phyloP scores from a whole-genome alignment of 2,888 invertebrate species.

The Protonemura montana region DNA sequence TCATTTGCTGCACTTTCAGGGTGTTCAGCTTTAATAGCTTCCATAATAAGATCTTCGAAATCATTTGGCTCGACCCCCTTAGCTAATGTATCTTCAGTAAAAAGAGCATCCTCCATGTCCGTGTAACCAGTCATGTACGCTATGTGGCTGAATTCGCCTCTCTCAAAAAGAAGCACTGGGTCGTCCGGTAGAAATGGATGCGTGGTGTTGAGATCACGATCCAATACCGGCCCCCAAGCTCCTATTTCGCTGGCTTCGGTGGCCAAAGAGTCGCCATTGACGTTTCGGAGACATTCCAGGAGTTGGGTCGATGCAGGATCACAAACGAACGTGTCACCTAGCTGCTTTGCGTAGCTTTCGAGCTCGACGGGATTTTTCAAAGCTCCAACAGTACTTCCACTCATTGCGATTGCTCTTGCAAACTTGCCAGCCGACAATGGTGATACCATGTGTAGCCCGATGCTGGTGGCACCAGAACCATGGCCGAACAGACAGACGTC shows the following conservation, averaged over 20 bases:
- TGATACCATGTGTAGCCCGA: constrained; percentile 75
- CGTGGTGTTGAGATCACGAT: constrained; percentile 70
- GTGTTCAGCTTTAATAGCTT: constrained; percentile 69
- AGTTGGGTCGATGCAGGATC: constrained; percentile 72
- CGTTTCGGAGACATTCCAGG: constrained; percentile 73
- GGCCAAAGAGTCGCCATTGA: constrained; percentile 67
- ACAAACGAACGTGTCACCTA: constrained; percentile 53
- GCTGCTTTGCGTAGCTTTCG: constrained; percentile 12
- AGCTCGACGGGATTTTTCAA: constrained; percentile 59
- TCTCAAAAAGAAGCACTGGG: constrained; percentile 58
- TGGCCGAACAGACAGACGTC: constrained; percentile 82
- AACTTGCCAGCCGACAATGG: constrained; percentile 67
- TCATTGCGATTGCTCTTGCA: constrained; percentile 80
- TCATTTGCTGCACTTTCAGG: constrained; percentile 64
- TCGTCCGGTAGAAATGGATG: constrained; percentile 72
- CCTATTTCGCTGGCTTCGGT: constrained; percentile 60
- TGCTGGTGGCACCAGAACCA: constrained; percentile 80
- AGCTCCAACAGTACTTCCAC: constrained; percentile 74
- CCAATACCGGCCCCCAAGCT: constrained; percentile 81
- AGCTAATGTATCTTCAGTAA: constrained; percentile 64
- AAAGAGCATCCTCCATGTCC: constrained; percentile 80
- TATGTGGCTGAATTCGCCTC: constrained; percentile 49
- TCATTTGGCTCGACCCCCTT: constrained; percentile 68
- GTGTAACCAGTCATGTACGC: constrained; percentile 73
- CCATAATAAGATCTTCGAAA: constrained; percentile 70